phyloP scores from a whole-genome alignment of 1,140 invertebrate species.

The Drosophila willistoni region DNA sequence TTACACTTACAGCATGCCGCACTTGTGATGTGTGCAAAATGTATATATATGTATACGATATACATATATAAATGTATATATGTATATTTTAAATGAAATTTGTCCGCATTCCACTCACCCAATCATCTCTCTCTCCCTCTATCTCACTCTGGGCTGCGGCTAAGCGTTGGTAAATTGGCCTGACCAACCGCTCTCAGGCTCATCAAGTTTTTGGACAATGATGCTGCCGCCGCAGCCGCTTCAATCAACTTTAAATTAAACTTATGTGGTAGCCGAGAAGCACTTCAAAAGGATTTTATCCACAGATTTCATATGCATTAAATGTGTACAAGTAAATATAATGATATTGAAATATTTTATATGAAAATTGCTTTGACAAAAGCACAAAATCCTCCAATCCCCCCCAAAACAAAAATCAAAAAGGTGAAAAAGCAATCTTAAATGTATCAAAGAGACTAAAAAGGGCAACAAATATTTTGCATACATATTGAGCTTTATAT shows the following conservation, averaged over 20 bases:
- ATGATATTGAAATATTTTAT: slow-evolving; percentile 4
- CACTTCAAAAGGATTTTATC: slow-evolving; percentile 16
- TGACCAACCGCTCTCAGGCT: slow-evolving; percentile 26
- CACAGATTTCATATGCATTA: slow-evolving; percentile 7
- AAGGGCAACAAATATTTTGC: not conserved
- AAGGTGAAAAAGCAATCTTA: slow-evolving; percentile 8
- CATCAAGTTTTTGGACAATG: slow-evolving; percentile 12
- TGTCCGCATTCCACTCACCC: slow-evolving; percentile 19
- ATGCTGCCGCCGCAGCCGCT: slow-evolving; percentile 2
- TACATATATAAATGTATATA: slow-evolving; percentile 33
- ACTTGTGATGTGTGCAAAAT: slow-evolving; percentile 56
- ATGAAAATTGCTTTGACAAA: slow-evolving; percentile 5
- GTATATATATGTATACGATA: no score
- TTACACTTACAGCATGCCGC: slow-evolving; percentile 69
- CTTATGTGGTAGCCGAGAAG: not conserved
- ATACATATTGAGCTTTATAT: not conserved
- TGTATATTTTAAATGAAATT: slow-evolving; percentile 68
- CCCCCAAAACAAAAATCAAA: not conserved
- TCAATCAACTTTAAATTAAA: slow-evolving; percentile 38
- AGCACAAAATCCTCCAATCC: not conserved
- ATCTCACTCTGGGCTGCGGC: slow-evolving; percentile 35
- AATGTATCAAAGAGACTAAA: not conserved
- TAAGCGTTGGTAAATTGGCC: slow-evolving; percentile 67
- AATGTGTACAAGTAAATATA: slow-evolving; percentile 1
- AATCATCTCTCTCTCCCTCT: not conserved